Base-by-base conservation (phyloP, 2,888 invertebrate species). In the Gisinianus flammeolus region DNA sequence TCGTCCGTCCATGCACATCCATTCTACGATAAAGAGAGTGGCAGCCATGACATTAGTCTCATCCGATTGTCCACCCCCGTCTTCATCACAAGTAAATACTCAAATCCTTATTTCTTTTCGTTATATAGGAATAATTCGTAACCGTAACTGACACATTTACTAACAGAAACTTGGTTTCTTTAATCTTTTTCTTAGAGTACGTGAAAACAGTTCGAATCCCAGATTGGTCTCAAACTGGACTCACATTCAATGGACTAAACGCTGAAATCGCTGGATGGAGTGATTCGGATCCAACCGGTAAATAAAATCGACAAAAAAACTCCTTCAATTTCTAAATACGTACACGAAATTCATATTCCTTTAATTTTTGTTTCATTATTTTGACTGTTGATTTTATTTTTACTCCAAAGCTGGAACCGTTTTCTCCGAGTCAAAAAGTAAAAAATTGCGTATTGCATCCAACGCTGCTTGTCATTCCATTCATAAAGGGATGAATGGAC, bases 131-230 rank as follows among this genome's bases (percentile, higher is more conserved):
- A n/a, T n/a, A n/a, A n/a, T n/a, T n/a, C n/a, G n/a, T 44, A 6
- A 16, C 12, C 44, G 6, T 6, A 44, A 16, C 16, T 44, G 2
- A 44, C 12, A 44, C 19, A 44, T 44, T 44, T 2, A 12, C 6
- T 44, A 44, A 16, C 16, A 44, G 8, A 12, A 44, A 44, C 19
- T 44, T 44, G 44, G 44, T 26, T 44, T 44, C 44, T 44, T 44
- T 44, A 2, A 26, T 30, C 12, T 28, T 30, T 1, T 22, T 35
- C 2, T 74, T 22, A 76, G 76, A 56, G 16, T 76, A 69, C 52
- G 72, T 77, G 2, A 35, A 71, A 72, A 56, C 77, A n/a, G 77
- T 72, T 22, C n/a, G 77, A 6, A 44, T 77, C 1, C 77, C 77
- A n/a, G 56, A 56, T 58, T 77, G 62, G 66, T 52, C 26, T 26